Percentiles rank a stretch among this genome's conserved stretches.
These are phyloP conservation scores for Lasioglossum oenotherae DNA, from an alignment of 2,888 invertebrate genomes.

Conservation along the genomic window DNA sequence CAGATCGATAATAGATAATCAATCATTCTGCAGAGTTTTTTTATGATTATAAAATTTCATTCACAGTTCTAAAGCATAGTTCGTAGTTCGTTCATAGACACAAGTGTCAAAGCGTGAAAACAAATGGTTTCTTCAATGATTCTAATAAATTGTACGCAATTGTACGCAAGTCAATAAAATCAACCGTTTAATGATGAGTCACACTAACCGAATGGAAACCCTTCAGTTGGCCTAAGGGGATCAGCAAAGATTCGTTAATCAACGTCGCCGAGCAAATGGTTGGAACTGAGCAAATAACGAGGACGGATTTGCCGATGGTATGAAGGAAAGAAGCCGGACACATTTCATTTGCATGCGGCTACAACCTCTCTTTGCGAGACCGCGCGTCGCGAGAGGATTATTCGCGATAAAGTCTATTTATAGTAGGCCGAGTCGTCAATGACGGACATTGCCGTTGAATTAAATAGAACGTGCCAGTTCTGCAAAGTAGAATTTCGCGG, in stretches of 20 bases:
- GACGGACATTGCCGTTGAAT: slow-evolving; percentile 46
- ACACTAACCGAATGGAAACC: not conserved
- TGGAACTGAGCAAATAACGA: not conserved
- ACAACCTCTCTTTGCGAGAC: slow-evolving; percentile 18
- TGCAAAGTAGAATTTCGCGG: slow-evolving; percentile 35
- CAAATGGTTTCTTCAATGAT: too few species aligned
- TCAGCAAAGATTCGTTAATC: not conserved
- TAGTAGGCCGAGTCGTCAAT: slow-evolving; percentile 52
- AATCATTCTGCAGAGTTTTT: too few species aligned
- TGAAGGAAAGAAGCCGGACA: not conserved
- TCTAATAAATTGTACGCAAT: too few species aligned
- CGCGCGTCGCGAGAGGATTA: slow-evolving; percentile 39
- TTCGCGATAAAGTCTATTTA: slow-evolving; percentile 57
- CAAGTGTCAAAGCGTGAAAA: too few species aligned
- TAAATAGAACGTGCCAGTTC: slow-evolving; percentile 53
- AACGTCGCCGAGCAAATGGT: not conserved
- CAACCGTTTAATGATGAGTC: not conserved
- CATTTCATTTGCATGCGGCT: slow-evolving; percentile 27
- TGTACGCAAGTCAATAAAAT: not conserved
- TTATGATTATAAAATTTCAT: too few species aligned
- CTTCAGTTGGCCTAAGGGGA: not conserved
- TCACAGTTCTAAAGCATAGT: too few species aligned
- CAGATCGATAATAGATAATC: too few species aligned
- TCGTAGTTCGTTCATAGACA: too few species aligned
- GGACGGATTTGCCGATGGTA: not conserved